Base-by-base conservation (phyloP, 2,797 vertebrate genomes). In the Sebastes nivosus region DNA sequence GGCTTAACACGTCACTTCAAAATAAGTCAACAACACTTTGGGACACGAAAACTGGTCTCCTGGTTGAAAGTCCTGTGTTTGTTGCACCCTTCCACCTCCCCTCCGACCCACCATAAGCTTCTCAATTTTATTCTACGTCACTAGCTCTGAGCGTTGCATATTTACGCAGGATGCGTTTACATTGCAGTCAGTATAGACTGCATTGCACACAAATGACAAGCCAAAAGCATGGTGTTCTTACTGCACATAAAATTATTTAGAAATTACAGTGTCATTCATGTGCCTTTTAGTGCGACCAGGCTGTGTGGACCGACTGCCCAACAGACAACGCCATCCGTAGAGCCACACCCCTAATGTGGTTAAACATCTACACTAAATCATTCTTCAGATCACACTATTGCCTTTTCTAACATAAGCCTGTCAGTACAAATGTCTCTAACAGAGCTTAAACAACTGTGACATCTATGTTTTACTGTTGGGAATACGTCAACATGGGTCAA, bases 321-420 rank as follows among this genome's bases (percentile, higher is more conserved):
- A 52, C 50, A 52, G 50, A 52, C 50, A 52, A 9, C 2, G 52
- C 52, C 9, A 54, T 54, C 52, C 4, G 9, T 54, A 22, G 10
- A 54, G n/a, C 52, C 52, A 54, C n/a, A 54, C 2, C n/a, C 20
- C n/a, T 54, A 52, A 22, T 52, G 50, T 52, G 50, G 50, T n/a
- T n/a, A n/a, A 54, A 22, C 0, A 54, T 22, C 10, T 5, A 22
- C 1, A 54, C 9, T 54, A 54, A 52, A 52, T 52, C 46, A n/a
- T 0, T 0, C 0, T 52, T n/a, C 0, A 1, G 52, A 54, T 22
- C n/a, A 54, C 50, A 52, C 20, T 52, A n/a, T 22, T 50, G 18
- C 18, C 4, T 52, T 2, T 52, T n/a, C 18, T 52, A 52, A 52
- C 54, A 46, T 30, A 68, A 54, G 4, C 10, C 22, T 24, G 18